Percentiles rank a stretch among this genome's conserved stretches.
phyloP scores from a whole-genome alignment of 92 coral and sea anemone genomes.

The Porites divaricata region DNA sequence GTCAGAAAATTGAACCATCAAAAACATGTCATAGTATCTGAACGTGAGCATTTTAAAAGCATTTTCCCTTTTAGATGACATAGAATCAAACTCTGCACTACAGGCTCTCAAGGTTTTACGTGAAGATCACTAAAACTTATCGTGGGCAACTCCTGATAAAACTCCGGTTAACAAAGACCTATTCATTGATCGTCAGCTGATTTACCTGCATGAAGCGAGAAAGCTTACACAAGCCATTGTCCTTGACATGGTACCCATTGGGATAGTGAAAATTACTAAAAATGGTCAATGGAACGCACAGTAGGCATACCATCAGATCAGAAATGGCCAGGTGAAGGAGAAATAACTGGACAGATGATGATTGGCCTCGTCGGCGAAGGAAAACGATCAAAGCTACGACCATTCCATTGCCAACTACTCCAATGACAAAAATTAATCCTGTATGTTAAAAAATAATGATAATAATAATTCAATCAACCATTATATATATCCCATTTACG shows the following conservation, averaged over 20 bases:
- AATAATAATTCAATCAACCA: neutral
- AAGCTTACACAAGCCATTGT: conserved; percentile 57
- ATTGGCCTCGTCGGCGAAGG: conserved; percentile 56
- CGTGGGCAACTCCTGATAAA: too few species aligned
- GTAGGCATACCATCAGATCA: conserved; percentile 72
- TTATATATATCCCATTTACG: neutral
- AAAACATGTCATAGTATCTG: too few species aligned
- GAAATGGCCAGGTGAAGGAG: conserved; percentile 71
- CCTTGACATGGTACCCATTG: conserved; percentile 20
- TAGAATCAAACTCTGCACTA: too few species aligned
- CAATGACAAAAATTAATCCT: conserved; percentile 63
- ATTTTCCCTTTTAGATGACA: too few species aligned
- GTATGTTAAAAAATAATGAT: neutral
- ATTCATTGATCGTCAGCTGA: too few species aligned
- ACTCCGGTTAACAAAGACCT: too few species aligned
- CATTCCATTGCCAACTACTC: conserved; percentile 64
- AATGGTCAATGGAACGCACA: conserved; percentile 68
- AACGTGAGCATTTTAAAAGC: too few species aligned
- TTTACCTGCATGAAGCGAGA: conserved; percentile 71
- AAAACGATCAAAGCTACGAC: conserved; percentile 62
- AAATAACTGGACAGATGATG: conserved; percentile 72
- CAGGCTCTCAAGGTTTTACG: too few species aligned
- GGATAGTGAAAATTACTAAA: conserved; percentile 63
- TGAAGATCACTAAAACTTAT: too few species aligned
- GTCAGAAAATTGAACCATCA: too few species aligned